These are phyloP conservation scores for Lordiphosa fenestrarum DNA, from an alignment of 2,888 invertebrate species.

Conservation along the genomic window DNA sequence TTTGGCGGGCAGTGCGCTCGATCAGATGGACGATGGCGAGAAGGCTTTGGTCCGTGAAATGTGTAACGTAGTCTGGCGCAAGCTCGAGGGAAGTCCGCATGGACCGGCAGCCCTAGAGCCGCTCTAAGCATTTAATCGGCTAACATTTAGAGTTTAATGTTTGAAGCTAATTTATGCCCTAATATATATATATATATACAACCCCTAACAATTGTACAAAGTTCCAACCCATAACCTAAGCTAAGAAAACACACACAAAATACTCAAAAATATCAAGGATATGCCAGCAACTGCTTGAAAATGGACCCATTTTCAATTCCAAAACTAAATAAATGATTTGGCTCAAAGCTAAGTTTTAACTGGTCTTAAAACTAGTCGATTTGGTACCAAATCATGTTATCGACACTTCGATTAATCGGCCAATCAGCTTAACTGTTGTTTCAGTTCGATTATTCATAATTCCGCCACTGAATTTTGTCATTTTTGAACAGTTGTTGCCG, in stretches of 20 bases:
- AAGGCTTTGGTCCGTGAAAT: slow-evolving; percentile 96
- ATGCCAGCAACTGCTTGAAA: slow-evolving; percentile 17
- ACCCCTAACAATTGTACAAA: slow-evolving; percentile 67
- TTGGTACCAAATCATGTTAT: slow-evolving; percentile 21
- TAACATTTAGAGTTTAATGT: slow-evolving; percentile 25
- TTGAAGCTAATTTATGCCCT: slow-evolving; percentile 33
- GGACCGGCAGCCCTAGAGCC: slow-evolving; percentile 74
- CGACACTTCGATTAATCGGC: slow-evolving; percentile 22
- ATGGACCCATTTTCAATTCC: not conserved
- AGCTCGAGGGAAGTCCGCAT: slow-evolving; percentile 91
- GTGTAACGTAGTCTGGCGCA: slow-evolving; percentile 97
- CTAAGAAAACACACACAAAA: slow-evolving; percentile 46
- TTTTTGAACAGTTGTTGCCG: slow-evolving; percentile 23
- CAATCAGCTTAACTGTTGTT: slow-evolving; percentile 35
- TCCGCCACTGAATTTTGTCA: slow-evolving; percentile 26
- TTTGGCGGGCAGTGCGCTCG: slow-evolving; percentile 72
- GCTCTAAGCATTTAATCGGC: slow-evolving; percentile 59
- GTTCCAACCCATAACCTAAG: slow-evolving; percentile 58
- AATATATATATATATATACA: slow-evolving; percentile 25
- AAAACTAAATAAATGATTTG: slow-evolving; percentile 5
- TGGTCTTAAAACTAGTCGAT: slow-evolving; percentile 30
- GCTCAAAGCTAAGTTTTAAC: slow-evolving; percentile 34
- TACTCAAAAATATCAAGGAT: slow-evolving; percentile 45
- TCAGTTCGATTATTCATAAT: slow-evolving; percentile 24
- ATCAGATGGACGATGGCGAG: slow-evolving; percentile 91